Evolutionary conservation across 2,797 vertebrate species (phyloP).

Genomic region (Microchirus variegatus): DNA sequence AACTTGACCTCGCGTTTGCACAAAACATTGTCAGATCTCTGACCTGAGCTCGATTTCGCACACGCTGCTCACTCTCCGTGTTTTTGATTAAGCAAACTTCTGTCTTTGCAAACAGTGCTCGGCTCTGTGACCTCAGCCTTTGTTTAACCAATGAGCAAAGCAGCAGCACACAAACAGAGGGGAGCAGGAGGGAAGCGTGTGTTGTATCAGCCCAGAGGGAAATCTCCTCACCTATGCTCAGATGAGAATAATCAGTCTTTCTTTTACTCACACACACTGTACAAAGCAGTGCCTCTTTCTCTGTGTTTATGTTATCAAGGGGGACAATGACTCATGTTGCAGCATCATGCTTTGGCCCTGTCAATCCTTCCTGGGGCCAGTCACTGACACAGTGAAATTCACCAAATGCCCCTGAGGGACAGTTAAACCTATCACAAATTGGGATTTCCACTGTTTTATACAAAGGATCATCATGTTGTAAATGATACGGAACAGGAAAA

Average conservation of each 20-base stretch:
- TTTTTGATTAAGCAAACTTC: conserved; percentile 23
- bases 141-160: conserved; percentile 5
- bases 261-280: too few species aligned
- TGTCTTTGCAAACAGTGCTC: conserved; percentile 4
- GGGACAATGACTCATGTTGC: conserved; percentile 61
- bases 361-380: conserved; percentile 40
- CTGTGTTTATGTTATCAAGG: conserved; percentile 33
- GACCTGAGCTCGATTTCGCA: not conserved
- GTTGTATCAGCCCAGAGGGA: not conserved
- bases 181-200: too few species aligned
- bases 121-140: conserved; percentile 12
- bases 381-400: conserved; percentile 39
- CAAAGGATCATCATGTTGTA: conserved; percentile 49
- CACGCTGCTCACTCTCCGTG: not conserved
- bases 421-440: conserved; percentile 30
- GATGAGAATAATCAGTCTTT: not conserved
- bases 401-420: conserved; percentile 37
- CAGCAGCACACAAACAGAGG: not conserved
- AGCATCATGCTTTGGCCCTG: conserved; percentile 34
- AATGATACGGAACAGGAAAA: conserved; percentile 25
- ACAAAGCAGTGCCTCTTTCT: not conserved
- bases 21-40: conserved; percentile 1
- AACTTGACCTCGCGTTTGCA: not conserved
- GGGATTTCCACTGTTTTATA: conserved; percentile 52
- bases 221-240: conserved; percentile 11